Evolutionary conservation across 2,113 vertebrate genomes (phyloP).

Genomic region (Archocentrus centrarchus): DNA sequence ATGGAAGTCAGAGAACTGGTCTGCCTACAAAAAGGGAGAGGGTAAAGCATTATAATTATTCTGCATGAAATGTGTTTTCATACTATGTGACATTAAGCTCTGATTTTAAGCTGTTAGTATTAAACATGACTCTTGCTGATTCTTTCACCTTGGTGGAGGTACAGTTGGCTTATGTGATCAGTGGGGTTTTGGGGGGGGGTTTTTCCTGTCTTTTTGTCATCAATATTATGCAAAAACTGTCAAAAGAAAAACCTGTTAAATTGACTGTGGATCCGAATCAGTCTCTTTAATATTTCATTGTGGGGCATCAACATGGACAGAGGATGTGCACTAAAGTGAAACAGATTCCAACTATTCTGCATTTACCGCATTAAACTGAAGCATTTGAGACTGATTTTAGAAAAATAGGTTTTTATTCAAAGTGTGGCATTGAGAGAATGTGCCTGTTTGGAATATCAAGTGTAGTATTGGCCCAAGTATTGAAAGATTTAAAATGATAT

Average conservation of each 20-base stretch:
- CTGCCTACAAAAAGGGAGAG: conserved; percentile 83
- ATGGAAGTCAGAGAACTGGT: conserved; percentile 98
- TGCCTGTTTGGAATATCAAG: neutral
- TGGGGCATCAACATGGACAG: neutral
- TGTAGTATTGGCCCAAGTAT: neutral
- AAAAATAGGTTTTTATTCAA: neutral
- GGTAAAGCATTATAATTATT: neutral
- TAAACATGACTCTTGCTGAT: too few species aligned
- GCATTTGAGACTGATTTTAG: neutral
- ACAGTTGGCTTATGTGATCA: neutral
- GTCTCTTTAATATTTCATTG: neutral
- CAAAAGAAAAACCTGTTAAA: neutral
- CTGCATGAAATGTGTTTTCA: neutral
- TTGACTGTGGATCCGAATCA: neutral
- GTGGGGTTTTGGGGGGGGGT: too few species aligned
- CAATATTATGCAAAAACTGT: neutral
- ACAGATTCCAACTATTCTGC: neutral
- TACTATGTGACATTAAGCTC: neutral
- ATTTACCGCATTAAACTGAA: neutral
- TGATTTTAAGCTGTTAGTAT: neutral
- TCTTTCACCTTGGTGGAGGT: neutral
- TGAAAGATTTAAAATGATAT: neutral
- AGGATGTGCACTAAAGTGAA: neutral
- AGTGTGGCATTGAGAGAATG: neutral
- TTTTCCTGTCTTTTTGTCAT: too few species aligned